Conservation (phyloP, 30 jellyfish, hydroid and myxozoan species). For the Cassiopea xamachana region DNA sequence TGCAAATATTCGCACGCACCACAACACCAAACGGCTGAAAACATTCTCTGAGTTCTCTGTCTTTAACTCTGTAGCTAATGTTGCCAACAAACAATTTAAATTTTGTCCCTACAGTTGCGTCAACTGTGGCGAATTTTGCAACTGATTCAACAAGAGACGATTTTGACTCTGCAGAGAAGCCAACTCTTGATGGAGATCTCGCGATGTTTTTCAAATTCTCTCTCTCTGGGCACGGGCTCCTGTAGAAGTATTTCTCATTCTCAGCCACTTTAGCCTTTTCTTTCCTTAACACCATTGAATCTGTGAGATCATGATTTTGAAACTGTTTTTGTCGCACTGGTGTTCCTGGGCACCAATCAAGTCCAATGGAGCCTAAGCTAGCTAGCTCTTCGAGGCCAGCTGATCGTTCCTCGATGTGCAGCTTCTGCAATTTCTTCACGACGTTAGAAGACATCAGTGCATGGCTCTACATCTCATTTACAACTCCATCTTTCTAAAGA, state of each 20-base stretch:
- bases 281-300: slow-evolving; percentile 26
- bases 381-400: slow-evolving; percentile 66
- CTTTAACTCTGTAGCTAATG: slow-evolving; percentile 74
- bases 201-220: slow-evolving; percentile 12
- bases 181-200: not conserved
- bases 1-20: slow-evolving; percentile 71
- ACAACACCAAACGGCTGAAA: slow-evolving; percentile 88
- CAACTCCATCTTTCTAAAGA: not conserved
- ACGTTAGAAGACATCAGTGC: slow-evolving; percentile 45
- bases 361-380: slow-evolving; percentile 13
- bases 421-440: slow-evolving; percentile 63
- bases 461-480: slow-evolving; percentile 17
- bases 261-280: slow-evolving; percentile 41
- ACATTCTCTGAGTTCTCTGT: slow-evolving; percentile 80
- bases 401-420: slow-evolving; percentile 59
- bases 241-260: slow-evolving; percentile 49
- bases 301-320: slow-evolving; percentile 8
- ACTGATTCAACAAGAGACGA: slow-evolving; percentile 70
- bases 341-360: not conserved
- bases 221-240: slow-evolving; percentile 59
- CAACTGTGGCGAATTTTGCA: slow-evolving; percentile 62
- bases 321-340: slow-evolving; percentile 24
- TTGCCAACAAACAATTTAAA: slow-evolving; percentile 86
- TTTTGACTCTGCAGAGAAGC: not conserved
- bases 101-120: slow-evolving; percentile 32